These are phyloP conservation scores for Heliconius erato DNA, from an alignment of 2,888 invertebrate species.

Conservation along the genomic window DNA sequence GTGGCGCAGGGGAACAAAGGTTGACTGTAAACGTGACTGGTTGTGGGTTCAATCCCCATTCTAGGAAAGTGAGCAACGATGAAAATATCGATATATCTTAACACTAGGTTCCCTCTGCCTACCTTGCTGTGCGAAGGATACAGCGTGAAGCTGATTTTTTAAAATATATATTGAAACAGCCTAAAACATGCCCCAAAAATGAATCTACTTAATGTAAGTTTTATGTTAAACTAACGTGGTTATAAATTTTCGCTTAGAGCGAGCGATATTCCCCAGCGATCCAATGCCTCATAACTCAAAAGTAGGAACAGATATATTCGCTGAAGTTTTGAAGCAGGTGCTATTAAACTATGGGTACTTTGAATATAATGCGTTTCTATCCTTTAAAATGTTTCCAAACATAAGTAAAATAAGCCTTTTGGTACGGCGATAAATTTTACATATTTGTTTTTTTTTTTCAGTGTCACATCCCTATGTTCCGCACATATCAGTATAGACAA, in stretches of 20 bases:
- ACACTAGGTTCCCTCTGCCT: no score
- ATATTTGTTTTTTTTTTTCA: neutral
- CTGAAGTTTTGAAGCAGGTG: conserved; percentile 74
- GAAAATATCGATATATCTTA: neutral
- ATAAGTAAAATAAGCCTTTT: neutral
- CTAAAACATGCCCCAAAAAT: neutral
- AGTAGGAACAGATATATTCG: conserved; percentile 65
- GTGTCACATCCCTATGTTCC: no score
- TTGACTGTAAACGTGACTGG: no score
- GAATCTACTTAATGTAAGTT: conserved; percentile 39
- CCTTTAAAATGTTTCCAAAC: neutral
- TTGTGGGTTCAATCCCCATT: no score
- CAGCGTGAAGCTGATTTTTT: no score
- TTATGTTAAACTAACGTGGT: conserved; percentile 48
- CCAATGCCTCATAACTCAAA: conserved; percentile 69
- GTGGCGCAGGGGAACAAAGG: no score
- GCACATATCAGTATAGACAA: no score
- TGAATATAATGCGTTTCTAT: conserved; percentile 39
- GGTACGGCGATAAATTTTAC: neutral
- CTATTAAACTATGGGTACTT: conserved; percentile 45
- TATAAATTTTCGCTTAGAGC: conserved; percentile 49
- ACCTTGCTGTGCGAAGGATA: no score
- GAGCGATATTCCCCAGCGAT: conserved; percentile 59
- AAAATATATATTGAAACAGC: no score
- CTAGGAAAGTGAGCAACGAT: no score